phyloP scores from a whole-genome alignment of 2,888 invertebrate species.

The Nycteola revayana region DNA sequence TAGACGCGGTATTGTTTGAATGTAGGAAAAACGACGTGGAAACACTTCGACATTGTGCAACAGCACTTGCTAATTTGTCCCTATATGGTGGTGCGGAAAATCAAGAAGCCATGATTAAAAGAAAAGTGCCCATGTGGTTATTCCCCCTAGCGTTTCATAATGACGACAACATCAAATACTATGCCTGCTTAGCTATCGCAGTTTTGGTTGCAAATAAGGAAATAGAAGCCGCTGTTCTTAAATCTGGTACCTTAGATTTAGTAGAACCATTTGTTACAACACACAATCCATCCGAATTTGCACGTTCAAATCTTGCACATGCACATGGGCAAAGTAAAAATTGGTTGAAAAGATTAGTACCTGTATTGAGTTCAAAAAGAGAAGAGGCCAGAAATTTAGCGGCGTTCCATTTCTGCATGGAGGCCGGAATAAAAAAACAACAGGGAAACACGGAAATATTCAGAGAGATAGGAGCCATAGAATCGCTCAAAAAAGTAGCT shows the following conservation, averaged over 20 bases:
- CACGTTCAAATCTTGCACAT: slow-evolving; percentile 94
- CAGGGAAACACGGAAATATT: slow-evolving; percentile 96
- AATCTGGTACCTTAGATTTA: slow-evolving; percentile 97
- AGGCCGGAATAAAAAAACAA: slow-evolving; percentile 97
- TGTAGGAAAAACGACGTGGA: slow-evolving; percentile 96
- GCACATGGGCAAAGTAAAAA: slow-evolving; percentile 98
- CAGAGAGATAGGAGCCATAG: slow-evolving; percentile 96
- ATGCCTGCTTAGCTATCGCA: slow-evolving; percentile 98
- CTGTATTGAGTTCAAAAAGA: slow-evolving; percentile 95
- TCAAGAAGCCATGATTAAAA: slow-evolving; percentile 97
- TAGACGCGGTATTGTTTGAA: slow-evolving; percentile 97
- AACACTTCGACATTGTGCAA: slow-evolving; percentile 97
- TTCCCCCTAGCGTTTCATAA: slow-evolving; percentile 98
- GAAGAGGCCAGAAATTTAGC: slow-evolving; percentile 98
- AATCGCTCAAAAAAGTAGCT: slow-evolving; percentile 96
- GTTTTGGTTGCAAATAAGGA: slow-evolving; percentile 98
- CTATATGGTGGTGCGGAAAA: slow-evolving; percentile 98
- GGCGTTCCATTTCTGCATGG: slow-evolving; percentile 99
- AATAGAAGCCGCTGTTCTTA: slow-evolving; percentile 97
- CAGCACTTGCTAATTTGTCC: slow-evolving; percentile 97
- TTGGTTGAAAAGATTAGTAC: slow-evolving; percentile 96
- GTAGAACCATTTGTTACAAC: slow-evolving; percentile 98
- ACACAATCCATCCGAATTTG: slow-evolving; percentile 97
- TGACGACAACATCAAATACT: slow-evolving; percentile 98
- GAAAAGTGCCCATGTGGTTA: slow-evolving; percentile 97